phyloP scores from a whole-genome alignment of 2,888 invertebrate species.

The Cephonodes hylas region DNA sequence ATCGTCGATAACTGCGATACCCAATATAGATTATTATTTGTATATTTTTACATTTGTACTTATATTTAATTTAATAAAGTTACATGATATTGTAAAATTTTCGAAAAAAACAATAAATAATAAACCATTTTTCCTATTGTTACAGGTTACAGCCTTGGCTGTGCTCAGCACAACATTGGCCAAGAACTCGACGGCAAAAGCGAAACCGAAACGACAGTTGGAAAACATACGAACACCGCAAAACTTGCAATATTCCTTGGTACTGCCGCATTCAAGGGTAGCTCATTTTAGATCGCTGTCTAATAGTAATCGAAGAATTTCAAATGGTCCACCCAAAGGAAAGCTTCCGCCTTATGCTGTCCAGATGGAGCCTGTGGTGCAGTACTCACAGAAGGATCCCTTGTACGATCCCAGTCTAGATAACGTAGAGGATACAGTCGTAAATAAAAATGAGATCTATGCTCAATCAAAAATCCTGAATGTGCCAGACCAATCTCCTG shows the following conservation, averaged over 20 bases:
- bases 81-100: too few species aligned
- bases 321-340: slow-evolving; percentile 71
- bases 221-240: slow-evolving; percentile 79
- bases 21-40: neutral
- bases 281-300: slow-evolving; percentile 76
- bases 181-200: slow-evolving; percentile 70
- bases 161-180: slow-evolving; percentile 76
- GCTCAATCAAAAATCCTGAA: slow-evolving; percentile 75
- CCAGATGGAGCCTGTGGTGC: slow-evolving; percentile 89
- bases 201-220: slow-evolving; percentile 79
- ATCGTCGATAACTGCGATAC: neutral
- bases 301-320: slow-evolving; percentile 75
- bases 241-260: slow-evolving; percentile 81
- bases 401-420: slow-evolving; percentile 83
- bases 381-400: slow-evolving; percentile 90
- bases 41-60: too few species aligned
- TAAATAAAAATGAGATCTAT: slow-evolving; percentile 71
- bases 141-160: slow-evolving; percentile 81
- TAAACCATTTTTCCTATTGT: slow-evolving; percentile 44
- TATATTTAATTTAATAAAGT: too few species aligned
- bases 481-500: slow-evolving; percentile 66
- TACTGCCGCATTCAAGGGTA: slow-evolving; percentile 80
- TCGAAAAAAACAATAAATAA: neutral
- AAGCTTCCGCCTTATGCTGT: slow-evolving; percentile 87
- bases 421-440: slow-evolving; percentile 67